Evolutionary conservation across 2,888 invertebrate genomes (phyloP).

Genomic region (Synanthedon myopaeformis): DNA sequence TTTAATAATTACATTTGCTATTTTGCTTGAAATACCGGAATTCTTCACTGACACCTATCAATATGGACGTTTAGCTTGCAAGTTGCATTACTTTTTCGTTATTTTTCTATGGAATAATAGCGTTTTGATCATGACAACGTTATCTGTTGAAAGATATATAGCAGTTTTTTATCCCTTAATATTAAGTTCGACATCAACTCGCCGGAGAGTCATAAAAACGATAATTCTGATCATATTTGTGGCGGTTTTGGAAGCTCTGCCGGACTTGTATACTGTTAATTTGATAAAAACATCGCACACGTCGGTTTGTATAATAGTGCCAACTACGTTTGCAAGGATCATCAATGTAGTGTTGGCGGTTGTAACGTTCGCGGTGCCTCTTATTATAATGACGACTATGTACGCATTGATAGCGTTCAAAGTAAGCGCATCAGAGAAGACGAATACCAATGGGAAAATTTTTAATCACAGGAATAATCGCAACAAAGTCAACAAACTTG

Average conservation of each 20-base stretch:
- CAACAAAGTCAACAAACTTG: conserved; percentile 38
- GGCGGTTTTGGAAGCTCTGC: conserved; percentile 29
- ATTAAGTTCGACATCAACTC: conserved; percentile 23
- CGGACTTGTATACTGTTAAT: conserved; percentile 19
- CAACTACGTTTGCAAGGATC: conserved; percentile 24
- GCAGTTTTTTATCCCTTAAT: conserved; percentile 37
- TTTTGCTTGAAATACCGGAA: conserved; percentile 29
- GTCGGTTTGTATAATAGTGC: conserved; percentile 29
- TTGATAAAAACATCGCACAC: conserved; percentile 21
- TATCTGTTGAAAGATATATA: conserved; percentile 39
- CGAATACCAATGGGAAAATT: conserved; percentile 19
- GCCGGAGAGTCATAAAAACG: conserved; percentile 31
- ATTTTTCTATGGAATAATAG: conserved; percentile 36
- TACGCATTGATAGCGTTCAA: conserved; percentile 39
- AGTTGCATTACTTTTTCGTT: conserved; percentile 31
- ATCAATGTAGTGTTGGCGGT: conserved; percentile 31
- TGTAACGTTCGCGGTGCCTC: conserved; percentile 32
- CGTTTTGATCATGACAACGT: conserved; percentile 35
- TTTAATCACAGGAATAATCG: conserved; percentile 37
- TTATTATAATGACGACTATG: conserved; percentile 34
- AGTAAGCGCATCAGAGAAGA: conserved; percentile 24
- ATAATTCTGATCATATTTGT: conserved; percentile 31
- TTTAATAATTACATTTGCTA: conserved; percentile 36
- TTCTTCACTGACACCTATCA: conserved; percentile 15
- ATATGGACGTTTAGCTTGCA: conserved; percentile 25